Conservation (phyloP, 2,888 invertebrate genomes). For the Nebria brevicollis region DNA sequence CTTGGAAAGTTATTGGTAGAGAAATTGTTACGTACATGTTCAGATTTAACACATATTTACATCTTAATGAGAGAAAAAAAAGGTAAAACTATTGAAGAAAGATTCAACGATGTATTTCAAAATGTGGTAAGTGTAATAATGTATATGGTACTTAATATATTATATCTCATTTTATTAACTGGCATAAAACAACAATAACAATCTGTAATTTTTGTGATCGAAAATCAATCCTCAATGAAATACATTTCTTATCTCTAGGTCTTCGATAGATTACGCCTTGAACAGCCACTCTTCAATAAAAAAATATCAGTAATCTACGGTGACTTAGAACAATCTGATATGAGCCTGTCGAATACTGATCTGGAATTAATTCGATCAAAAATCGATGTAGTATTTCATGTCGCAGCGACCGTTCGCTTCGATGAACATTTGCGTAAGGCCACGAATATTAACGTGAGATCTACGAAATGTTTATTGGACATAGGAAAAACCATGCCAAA, state of each 20-base stretch:
- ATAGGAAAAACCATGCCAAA: conserved; percentile 74
- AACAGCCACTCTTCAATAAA: conserved; percentile 64
- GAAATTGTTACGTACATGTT: conserved; percentile 19
- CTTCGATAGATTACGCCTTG: conserved; percentile 65
- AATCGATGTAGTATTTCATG: conserved; percentile 67
- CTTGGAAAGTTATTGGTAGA: conserved; percentile 18
- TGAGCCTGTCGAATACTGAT: conserved; percentile 66
- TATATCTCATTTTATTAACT: too few species aligned
- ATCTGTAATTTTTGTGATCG: neutral
- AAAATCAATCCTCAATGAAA: neutral
- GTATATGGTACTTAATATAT: neutral
- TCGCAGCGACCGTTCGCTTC: conserved; percentile 72
- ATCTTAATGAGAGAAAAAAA: neutral
- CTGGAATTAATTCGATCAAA: conserved; percentile 44
- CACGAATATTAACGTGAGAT: conserved; percentile 77
- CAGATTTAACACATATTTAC: conserved; percentile 11
- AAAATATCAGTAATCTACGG: conserved; percentile 70
- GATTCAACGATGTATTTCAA: conserved; percentile 15
- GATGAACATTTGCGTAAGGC: conserved; percentile 80
- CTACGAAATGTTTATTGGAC: conserved; percentile 72
- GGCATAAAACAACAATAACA: neutral
- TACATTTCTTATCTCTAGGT: conserved; percentile 56
- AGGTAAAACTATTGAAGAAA: neutral
- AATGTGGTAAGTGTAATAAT: neutral
- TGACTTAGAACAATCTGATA: conserved; percentile 66